phyloP scores from a whole-genome alignment of 2,888 invertebrate species.

The Eupithecia centaureata region DNA sequence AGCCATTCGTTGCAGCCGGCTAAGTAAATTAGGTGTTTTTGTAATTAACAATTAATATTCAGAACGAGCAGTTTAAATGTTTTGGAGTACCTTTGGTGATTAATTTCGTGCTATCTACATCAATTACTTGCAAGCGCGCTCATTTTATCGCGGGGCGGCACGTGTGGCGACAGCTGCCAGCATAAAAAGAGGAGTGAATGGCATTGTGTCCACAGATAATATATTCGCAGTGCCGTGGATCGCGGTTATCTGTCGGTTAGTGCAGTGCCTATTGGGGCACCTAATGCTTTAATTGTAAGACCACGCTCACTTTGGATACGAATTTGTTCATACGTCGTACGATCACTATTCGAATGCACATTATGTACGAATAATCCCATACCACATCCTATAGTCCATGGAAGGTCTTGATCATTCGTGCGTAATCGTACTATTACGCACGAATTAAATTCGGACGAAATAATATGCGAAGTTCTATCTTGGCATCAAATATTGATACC shows the following conservation, averaged over 20 bases:
- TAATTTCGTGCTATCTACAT: conserved; percentile 54
- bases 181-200: conserved; percentile 64
- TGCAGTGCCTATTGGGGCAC: no score
- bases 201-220: conserved; percentile 58
- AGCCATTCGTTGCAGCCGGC: conserved; percentile 53
- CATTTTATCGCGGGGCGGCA: conserved; percentile 50
- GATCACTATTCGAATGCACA: no score
- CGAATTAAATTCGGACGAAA: no score
- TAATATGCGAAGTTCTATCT: background rate
- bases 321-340: no score
- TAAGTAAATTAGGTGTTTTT: conserved; percentile 58
- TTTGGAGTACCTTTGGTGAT: conserved; percentile 56
- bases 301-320: no score
- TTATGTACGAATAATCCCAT: no score
- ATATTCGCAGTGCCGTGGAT: conserved; percentile 62
- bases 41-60: conserved; percentile 69
- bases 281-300: no score
- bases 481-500: background rate
- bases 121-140: conserved; percentile 49
- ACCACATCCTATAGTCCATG: no score
- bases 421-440: no score
- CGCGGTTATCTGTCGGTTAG: conserved; percentile 67
- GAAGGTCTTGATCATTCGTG: no score
- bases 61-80: conserved; percentile 64
- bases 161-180: conserved; percentile 66